Evolutionary conservation across 2,888 invertebrate species (phyloP), one percentile per base, ranked within the genome.

Genomic region (Odontomyia ornata): DNA sequence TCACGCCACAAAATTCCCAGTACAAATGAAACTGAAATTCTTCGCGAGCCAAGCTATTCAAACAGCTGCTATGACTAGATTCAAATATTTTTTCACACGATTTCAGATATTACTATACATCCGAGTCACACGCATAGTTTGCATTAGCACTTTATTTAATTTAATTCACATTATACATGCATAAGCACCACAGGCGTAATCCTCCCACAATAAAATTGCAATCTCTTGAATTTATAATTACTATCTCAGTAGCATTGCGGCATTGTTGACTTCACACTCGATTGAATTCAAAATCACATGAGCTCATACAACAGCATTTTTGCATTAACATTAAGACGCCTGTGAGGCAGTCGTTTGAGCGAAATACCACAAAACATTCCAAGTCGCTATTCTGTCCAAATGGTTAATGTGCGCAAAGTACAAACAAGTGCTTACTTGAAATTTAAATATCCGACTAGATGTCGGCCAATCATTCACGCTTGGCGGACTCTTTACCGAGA

Each of bases 381-480:
- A n/a, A 36, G n/a, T 65, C 13, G n/a, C n/a, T 9, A n/a, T 2
- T 52, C 52, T 4, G 52, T 36, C 28, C 36, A 18, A 65, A 36
- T 18, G 52, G 65, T 43, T 65, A 65, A 36, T 65, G 36, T 1
- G n/a, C 65, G 3, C 36, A 30, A 36, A 65, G 28, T 28, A 65
- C 21, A 36, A 28, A 21, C 43, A 36, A 15, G 64, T 64, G 28
- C 25, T 64, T 28, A 64, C 27, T 65, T 65, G 18, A 65, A 25
- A 60, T 60, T 9, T 60, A 60, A 60, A 25, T 60, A 60, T 60
- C 57, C 25, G 25, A 60, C 23, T 60, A 60, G 57, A 60, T 60
- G n/a, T 25, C 43, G 21, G n/a, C 65, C 30, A 36, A 3, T 36
- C 21, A 25, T 25, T 65, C 65, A 65, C 65, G 65, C 65, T 30